Conservation (phyloP, 2,888 invertebrate genomes). For the Thecocarcelia acutangulata region DNA sequence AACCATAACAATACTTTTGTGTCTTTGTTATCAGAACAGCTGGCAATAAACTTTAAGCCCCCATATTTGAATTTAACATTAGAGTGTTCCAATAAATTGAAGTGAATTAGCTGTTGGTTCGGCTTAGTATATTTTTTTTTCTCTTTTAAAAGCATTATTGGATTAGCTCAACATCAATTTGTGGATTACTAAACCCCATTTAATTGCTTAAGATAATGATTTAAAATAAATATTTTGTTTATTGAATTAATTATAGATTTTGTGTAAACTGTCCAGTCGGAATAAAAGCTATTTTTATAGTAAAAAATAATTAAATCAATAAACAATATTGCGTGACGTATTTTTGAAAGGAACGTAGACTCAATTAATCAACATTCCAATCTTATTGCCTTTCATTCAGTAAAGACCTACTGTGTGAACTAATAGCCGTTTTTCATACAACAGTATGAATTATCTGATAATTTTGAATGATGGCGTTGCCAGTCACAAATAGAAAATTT, state of each 20-base stretch:
- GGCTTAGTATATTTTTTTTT: background rate
- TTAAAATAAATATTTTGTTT: conserved; percentile 9
- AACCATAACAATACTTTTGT: conserved; percentile 1
- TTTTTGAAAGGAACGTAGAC: too few relatives aligned
- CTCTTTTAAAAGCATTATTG: background rate
- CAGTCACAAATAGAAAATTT: too few relatives aligned
- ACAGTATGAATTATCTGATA: too few relatives aligned
- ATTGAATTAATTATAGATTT: conserved; percentile 16
- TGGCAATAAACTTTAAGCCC: conserved; percentile 5
- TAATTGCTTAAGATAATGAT: conserved; percentile 13
- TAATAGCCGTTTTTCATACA: too few relatives aligned
- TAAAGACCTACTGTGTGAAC: too few relatives aligned
- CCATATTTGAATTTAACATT: conserved; percentile 15
- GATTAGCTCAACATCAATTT: background rate
- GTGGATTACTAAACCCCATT: background rate
- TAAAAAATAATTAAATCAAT: background rate
- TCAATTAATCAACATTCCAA: too few relatives aligned
- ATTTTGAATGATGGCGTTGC: too few relatives aligned
- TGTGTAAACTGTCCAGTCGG: conserved; percentile 17
- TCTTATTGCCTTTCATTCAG: too few relatives aligned
- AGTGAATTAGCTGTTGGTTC: conserved; percentile 1
- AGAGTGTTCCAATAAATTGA: background rate
- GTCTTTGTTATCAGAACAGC: conserved; percentile 8
- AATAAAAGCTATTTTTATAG: too few relatives aligned
- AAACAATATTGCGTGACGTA: background rate